These are phyloP conservation scores for Scaptomyza cyrtandrae DNA, from an alignment of 2,888 invertebrate genomes.

Conservation along the genomic window DNA sequence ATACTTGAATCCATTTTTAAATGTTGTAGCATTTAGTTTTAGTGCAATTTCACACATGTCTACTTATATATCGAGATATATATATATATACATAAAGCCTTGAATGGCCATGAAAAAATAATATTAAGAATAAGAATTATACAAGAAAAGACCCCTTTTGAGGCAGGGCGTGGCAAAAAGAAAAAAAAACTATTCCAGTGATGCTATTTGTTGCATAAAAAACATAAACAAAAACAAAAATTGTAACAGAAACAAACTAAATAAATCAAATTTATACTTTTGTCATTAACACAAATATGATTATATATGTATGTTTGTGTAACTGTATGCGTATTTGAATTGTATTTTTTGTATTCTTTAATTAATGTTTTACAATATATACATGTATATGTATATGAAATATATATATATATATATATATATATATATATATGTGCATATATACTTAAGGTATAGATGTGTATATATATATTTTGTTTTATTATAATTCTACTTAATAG, in stretches of 20 bases:
- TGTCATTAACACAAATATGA: constrained; percentile 18
- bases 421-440: background rate
- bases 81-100: constrained; percentile 24
- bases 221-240: constrained; percentile 49
- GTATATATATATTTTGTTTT: constrained; percentile 37
- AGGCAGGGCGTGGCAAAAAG: constrained; percentile 44
- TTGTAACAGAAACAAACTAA: constrained; percentile 40
- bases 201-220: constrained; percentile 78
- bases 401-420: constrained; percentile 13
- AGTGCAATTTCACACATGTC: constrained; percentile 78
- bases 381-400: constrained; percentile 3
- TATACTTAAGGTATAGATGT: constrained; percentile 1
- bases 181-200: constrained; percentile 70
- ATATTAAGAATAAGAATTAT: constrained; percentile 11
- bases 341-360: constrained; percentile 42
- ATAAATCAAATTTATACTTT: constrained; percentile 76
- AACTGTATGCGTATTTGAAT: constrained; percentile 44
- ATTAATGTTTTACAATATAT: constrained; percentile 42
- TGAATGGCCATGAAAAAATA: constrained; percentile 18
- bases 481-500: constrained; percentile 71
- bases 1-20: constrained; percentile 69
- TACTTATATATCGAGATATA: constrained; percentile 56
- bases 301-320: constrained; percentile 32
- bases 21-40: constrained; percentile 80
- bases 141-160: constrained; percentile 61